A percentile compares a stretch with the other conserved stretches of the same genome.
These are phyloP conservation scores for Leptarthrus brevirostris DNA, from an alignment of 2,888 invertebrate genomes.

Conservation along the genomic window DNA sequence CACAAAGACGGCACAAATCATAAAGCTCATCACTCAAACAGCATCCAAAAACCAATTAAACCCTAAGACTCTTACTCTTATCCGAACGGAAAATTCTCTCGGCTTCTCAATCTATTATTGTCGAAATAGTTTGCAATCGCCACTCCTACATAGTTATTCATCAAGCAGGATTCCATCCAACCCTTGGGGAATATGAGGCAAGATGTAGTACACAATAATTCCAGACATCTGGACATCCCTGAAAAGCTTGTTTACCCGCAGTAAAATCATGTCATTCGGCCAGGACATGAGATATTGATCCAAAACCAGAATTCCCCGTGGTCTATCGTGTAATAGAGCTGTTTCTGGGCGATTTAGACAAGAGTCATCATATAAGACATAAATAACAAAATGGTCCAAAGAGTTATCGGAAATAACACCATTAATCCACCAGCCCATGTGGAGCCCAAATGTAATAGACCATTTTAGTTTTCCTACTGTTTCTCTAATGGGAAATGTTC, in stretches of 20 bases:
- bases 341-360: constrained; percentile 8
- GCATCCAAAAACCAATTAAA: too few species aligned
- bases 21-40: too few species aligned
- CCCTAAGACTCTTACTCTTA: too few species aligned
- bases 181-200: too few species aligned
- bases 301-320: neutral
- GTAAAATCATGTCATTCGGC: constrained; percentile 3
- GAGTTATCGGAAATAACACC: constrained; percentile 15
- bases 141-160: too few species aligned
- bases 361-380: constrained; percentile 10
- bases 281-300: constrained; percentile 20
- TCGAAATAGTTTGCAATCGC: too few species aligned
- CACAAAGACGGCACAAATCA: too few species aligned
- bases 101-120: too few species aligned
- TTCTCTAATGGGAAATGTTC: constrained; percentile 9
- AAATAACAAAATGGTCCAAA: neutral
- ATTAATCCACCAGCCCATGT: neutral
- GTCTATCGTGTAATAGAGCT: constrained; percentile 9
- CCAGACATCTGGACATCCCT: too few species aligned
- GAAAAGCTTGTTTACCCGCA: neutral
- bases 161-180: too few species aligned
- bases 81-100: too few species aligned
- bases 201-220: too few species aligned
- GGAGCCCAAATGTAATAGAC: neutral
- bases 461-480: neutral